phyloP scores from a whole-genome alignment of 2,888 invertebrate genomes.

The Steromphala cineraria region DNA sequence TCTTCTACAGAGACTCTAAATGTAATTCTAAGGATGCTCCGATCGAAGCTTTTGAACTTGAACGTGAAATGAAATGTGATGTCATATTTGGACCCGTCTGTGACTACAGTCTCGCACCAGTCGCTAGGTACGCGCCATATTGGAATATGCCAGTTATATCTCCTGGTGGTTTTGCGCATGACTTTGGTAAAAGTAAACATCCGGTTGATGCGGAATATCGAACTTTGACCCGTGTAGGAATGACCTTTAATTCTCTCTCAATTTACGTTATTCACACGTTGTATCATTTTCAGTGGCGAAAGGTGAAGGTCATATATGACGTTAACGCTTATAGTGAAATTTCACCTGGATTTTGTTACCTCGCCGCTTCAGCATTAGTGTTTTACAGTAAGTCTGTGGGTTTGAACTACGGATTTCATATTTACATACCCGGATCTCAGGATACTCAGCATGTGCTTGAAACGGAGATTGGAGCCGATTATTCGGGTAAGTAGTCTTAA shows the following conservation, averaged over 20 bases:
- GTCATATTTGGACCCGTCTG: constrained; percentile 63
- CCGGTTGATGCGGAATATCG: constrained; percentile 37
- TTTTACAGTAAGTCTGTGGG: constrained; percentile 31
- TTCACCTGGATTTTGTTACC: constrained; percentile 83
- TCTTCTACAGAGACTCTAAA: constrained; percentile 41
- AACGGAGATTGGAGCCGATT: constrained; percentile 25
- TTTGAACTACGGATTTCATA: constrained; percentile 24
- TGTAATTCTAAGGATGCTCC: constrained; percentile 48
- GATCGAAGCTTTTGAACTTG: constrained; percentile 50
- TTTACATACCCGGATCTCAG: constrained; percentile 21
- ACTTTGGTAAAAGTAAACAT: constrained; percentile 51
- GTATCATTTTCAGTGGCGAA: constrained; percentile 47
- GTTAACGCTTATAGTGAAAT: constrained; percentile 83
- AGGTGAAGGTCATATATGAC: constrained; percentile 83
- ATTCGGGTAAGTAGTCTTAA: constrained; percentile 41
- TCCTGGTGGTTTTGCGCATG: constrained; percentile 64
- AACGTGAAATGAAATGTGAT: constrained; percentile 36
- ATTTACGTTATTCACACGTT: constrained; percentile 35
- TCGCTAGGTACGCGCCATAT: constrained; percentile 89
- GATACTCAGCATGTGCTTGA: constrained; percentile 15
- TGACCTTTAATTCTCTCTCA: constrained; percentile 50
- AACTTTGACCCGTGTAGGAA: constrained; percentile 61
- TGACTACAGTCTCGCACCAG: too few species aligned
- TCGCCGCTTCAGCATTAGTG: constrained; percentile 82
- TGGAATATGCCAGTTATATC: constrained; percentile 94